These are phyloP conservation scores for Campopleginae sp. DNA, from an alignment of 2,888 invertebrate genomes.

Conservation along the genomic window DNA sequence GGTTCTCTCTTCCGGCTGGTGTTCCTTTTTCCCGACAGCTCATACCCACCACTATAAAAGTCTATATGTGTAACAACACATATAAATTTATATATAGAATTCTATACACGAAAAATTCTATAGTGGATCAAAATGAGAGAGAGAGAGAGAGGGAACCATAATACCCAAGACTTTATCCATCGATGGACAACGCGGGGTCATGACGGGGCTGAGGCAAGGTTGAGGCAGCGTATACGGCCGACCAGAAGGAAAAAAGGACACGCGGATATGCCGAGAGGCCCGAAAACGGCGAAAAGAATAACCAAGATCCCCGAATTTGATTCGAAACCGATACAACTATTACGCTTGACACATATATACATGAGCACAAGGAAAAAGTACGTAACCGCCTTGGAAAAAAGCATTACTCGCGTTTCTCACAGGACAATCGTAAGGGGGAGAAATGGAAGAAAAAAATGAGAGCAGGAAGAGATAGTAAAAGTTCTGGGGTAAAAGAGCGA, in stretches of 20 bases:
- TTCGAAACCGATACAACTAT: constrained; percentile 57
- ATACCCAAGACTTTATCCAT: constrained; percentile 54
- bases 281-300: constrained; percentile 31
- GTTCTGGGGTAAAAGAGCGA: constrained; percentile 26
- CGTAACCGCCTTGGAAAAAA: constrained; percentile 30
- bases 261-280: neutral
- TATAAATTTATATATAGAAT: constrained; percentile 1
- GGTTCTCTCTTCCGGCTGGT: constrained; percentile 49
- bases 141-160: constrained; percentile 26
- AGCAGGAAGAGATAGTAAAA: constrained; percentile 44
- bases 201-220: constrained; percentile 48
- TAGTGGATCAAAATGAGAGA: constrained; percentile 28
- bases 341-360: constrained; percentile 10
- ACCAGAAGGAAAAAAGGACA: constrained; percentile 27
- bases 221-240: constrained; percentile 46
- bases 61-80: constrained; percentile 22
- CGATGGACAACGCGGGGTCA: constrained; percentile 55
- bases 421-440: constrained; percentile 42
- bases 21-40: constrained; percentile 51
- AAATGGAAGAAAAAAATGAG: constrained; percentile 24
- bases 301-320: constrained; percentile 52
- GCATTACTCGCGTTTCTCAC: constrained; percentile 56
- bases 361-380: neutral
- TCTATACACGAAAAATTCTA: constrained; percentile 14
- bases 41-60: constrained; percentile 31